phyloP scores from a whole-genome alignment of 2,888 invertebrate species.

The Papilio protenor region DNA sequence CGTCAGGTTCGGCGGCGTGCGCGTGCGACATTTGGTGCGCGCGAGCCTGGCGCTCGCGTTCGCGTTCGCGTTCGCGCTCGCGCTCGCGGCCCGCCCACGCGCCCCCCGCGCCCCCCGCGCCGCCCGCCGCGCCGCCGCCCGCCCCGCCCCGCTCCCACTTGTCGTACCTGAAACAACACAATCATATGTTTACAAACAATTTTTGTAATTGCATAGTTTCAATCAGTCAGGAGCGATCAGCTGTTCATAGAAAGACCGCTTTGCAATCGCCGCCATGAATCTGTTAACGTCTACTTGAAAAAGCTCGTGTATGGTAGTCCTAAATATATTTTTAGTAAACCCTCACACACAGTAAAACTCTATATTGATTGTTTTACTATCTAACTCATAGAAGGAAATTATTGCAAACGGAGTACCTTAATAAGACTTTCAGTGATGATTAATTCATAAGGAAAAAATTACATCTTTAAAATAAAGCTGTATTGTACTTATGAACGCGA shows the following conservation, averaged over 20 bases:
- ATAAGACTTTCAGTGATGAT: background rate
- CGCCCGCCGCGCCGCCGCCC: conserved; percentile 66
- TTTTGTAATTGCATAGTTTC: background rate
- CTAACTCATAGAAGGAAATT: background rate
- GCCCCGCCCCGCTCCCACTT: conserved; percentile 81
- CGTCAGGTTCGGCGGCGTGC: conserved; percentile 85
- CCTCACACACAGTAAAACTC: background rate
- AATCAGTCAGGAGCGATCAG: background rate
- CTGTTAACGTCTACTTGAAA: too few relatives aligned
- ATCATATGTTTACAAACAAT: background rate
- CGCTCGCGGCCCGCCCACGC: conserved; percentile 53
- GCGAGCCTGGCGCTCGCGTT: conserved; percentile 90
- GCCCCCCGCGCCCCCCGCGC: conserved; percentile 59
- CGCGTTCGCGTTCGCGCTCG: conserved; percentile 87
- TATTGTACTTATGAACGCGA: background rate
- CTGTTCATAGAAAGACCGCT: background rate
- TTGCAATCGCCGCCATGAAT: background rate
- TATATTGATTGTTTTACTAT: too few relatives aligned
- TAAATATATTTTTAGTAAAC: background rate
- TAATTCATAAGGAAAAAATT: background rate
- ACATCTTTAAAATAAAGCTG: background rate
- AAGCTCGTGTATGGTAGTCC: background rate
- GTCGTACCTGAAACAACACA: conserved; percentile 74
- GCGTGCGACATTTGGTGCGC: conserved; percentile 89
- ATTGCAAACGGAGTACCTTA: background rate